These are phyloP conservation scores for Cyphomyrmex costatus DNA, from an alignment of 1,140 invertebrate species.

Conservation along the genomic window DNA sequence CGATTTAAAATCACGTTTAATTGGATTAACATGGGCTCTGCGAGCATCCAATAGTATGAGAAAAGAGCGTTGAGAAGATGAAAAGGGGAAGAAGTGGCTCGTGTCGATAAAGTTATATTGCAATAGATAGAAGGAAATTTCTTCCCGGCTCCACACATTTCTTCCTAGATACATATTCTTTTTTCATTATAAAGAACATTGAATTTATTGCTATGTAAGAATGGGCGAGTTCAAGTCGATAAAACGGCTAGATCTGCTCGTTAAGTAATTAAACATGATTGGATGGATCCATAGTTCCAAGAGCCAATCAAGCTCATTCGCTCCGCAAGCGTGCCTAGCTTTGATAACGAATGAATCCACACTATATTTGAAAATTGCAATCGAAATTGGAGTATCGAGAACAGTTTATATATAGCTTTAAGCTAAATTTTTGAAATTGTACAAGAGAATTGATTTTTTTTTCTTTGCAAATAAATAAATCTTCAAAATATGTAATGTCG, in stretches of 20 bases:
- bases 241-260: no score
- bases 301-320: no score
- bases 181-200: background rate
- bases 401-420: no score
- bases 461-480: background rate
- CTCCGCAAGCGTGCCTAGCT: no score
- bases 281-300: no score
- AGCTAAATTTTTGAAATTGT: background rate
- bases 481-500: background rate
- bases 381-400: background rate
- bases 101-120: constrained; percentile 40
- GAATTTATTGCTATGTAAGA: background rate
- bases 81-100: constrained; percentile 41
- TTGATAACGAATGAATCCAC: background rate
- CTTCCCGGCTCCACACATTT: background rate
- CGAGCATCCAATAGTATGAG: constrained; percentile 35
- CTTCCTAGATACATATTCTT: background rate
- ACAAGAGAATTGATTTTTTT: background rate
- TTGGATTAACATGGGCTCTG: constrained; percentile 57
- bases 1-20: constrained; percentile 58
- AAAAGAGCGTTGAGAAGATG: constrained; percentile 55
- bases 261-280: no score
- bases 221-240: no score
- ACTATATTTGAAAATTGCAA: background rate
- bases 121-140: background rate